phyloP scores from a whole-genome alignment of 1,140 invertebrate genomes.

The Monomorium pharaonis region DNA sequence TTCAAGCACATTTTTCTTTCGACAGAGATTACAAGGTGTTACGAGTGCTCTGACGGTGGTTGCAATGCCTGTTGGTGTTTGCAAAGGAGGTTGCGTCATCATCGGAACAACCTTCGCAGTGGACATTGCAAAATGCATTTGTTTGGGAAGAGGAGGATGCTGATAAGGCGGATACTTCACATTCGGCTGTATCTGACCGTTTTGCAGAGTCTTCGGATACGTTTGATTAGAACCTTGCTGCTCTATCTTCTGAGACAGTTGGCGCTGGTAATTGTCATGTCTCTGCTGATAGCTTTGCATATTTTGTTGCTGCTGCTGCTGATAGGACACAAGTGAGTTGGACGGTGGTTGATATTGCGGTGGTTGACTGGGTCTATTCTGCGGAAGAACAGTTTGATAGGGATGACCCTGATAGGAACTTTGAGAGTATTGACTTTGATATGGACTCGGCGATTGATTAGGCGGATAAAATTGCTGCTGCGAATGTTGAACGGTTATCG shows the following conservation, averaged over 20 bases:
- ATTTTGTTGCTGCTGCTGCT: constrained; percentile 76
- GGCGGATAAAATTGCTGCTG: constrained; percentile 76
- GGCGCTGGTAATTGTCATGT: constrained; percentile 81
- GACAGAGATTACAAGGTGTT: constrained; percentile 91
- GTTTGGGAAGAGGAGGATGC: constrained; percentile 85
- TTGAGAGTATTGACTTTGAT: constrained; percentile 77
- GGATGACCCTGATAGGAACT: constrained; percentile 78
- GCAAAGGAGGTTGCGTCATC: constrained; percentile 63
- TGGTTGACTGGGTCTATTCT: constrained; percentile 79
- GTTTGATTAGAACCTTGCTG: constrained; percentile 79
- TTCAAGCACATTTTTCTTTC: constrained; percentile 91
- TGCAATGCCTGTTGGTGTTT: constrained; percentile 79
- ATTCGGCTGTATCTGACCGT: constrained; percentile 80
- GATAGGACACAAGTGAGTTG: constrained; percentile 75
- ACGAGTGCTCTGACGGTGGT: constrained; percentile 85
- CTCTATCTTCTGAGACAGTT: constrained; percentile 75
- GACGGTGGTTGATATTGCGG: constrained; percentile 82
- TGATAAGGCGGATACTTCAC: constrained; percentile 87
- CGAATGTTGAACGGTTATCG: constrained; percentile 81
- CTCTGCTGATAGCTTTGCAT: constrained; percentile 83
- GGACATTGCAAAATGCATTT: constrained; percentile 87
- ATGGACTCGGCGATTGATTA: constrained; percentile 78
- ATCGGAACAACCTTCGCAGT: constrained; percentile 87
- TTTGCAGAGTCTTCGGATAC: constrained; percentile 83
- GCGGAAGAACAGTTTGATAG: constrained; percentile 77